Base-by-base conservation (phyloP, 2,797 vertebrate species). In the Ataeniobius toweri region DNA sequence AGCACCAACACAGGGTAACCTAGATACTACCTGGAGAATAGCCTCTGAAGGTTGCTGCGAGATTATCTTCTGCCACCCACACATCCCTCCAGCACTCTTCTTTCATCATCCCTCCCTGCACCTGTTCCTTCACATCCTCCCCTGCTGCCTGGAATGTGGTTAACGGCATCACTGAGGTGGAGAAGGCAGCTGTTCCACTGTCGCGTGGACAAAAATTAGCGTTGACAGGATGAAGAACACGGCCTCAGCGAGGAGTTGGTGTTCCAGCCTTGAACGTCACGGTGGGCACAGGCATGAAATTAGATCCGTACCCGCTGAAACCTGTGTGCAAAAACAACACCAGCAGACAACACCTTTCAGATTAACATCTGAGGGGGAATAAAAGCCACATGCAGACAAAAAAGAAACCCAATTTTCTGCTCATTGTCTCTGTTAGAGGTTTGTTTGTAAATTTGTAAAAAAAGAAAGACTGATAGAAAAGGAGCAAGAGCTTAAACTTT, bases 51-150 rank as follows among this genome's bases (percentile, higher is more conserved):
- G 86, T 91, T 92, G 89, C 83, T 87, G 92, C 86, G 80, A 90
- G 83, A 92, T 91, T 90, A 88, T 90, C 80, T 89, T 83, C 81
- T 85, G 80, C 86, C 89, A 58, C 93, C 92, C 87, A 91, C 91
- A 87, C 89, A 86, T 87, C 88, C 89, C 89, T 89, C 78, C 82
- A 82, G 78, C 84, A 79, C 87, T 87, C 80, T 80, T 82, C 80
- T 89, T 88, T 88, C 83, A 83, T 74, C 75, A 76, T 85, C 83
- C 78, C 80, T 77, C 80, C 76, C 63, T 87, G 74, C 81, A 86
- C 83, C 79, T 56, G 39, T 55, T 73, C 80, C 67, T 36, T 82
- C 85, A 84, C 87, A 78, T 86, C 89, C 80, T 80, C 83, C 82
- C 69, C 69, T 74, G 78, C 75, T 78, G 74, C 81, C 81, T 83